A percentile compares a stretch with the other conserved stretches of the same genome.
phyloP scores from a whole-genome alignment of 1,140 invertebrate genomes.

The Acromyrmex charruanus region DNA sequence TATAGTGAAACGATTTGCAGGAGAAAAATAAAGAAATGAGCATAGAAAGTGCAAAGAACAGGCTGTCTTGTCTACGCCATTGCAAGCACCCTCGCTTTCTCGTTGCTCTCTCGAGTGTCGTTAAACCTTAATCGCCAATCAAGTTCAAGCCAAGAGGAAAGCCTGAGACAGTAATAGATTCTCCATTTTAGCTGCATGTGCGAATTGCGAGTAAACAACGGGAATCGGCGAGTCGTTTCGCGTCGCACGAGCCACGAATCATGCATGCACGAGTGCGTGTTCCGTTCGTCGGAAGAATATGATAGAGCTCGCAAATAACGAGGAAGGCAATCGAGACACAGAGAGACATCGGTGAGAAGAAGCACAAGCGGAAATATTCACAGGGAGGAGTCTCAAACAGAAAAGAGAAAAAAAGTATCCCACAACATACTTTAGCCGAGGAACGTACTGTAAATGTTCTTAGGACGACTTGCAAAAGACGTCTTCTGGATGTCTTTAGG shows the following conservation, averaged over 20 bases:
- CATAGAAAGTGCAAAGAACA: conserved; percentile 4
- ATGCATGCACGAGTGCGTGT: neutral
- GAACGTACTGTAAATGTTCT: too few species aligned
- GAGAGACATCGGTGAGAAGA: conserved; percentile 31
- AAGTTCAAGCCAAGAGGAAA: conserved; percentile 63
- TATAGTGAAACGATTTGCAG: neutral
- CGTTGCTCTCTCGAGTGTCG: conserved; percentile 60
- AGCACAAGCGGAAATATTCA: conserved; percentile 21
- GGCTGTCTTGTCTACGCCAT: neutral
- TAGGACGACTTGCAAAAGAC: too few species aligned
- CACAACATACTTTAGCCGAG: neutral
- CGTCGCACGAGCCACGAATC: neutral
- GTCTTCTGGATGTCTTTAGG: too few species aligned
- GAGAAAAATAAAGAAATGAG: neutral
- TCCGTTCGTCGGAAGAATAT: conserved; percentile 17
- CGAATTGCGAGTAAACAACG: conserved; percentile 56
- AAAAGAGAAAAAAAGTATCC: neutral
- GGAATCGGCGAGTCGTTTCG: conserved; percentile 27
- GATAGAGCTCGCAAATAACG: conserved; percentile 31
- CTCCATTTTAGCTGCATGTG: conserved; percentile 47
- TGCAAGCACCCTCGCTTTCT: conserved; percentile 42
- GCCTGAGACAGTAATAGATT: conserved; percentile 56
- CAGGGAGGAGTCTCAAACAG: neutral
- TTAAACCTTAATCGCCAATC: conserved; percentile 73
- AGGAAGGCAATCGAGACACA: neutral